These are phyloP conservation scores for Cacatua alba DNA, from an alignment of 2,113 vertebrate species.

Conservation along the genomic window DNA sequence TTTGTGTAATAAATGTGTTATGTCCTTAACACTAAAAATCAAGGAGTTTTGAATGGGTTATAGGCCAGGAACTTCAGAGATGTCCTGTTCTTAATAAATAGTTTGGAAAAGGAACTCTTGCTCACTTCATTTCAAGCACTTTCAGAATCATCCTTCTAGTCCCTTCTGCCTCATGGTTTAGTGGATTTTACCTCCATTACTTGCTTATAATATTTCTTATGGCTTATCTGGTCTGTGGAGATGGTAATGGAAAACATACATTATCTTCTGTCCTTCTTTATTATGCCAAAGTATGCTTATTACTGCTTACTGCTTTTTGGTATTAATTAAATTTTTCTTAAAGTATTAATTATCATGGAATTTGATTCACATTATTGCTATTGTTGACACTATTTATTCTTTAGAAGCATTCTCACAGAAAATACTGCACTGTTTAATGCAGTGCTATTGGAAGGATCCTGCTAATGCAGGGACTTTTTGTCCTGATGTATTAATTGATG, in stretches of 20 bases:
- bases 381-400: not conserved
- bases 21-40: not conserved
- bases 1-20: not conserved
- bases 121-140: not conserved
- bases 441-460: not conserved
- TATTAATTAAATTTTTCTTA: not conserved
- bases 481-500: not conserved
- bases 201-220: not conserved
- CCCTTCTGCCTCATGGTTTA: not conserved
- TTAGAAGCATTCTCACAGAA: not conserved
- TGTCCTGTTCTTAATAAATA: not conserved
- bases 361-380: not conserved
- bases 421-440: not conserved
- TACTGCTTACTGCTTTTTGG: not conserved
- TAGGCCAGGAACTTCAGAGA: not conserved
- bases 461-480: not conserved
- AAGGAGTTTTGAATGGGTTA: not conserved
- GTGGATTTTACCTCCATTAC: not conserved
- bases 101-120: not conserved
- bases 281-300: not conserved
- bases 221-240: not conserved
- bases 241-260: not conserved
- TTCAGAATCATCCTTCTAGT: not conserved
- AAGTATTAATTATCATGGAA: not conserved
- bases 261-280: not conserved